A percentile compares a stretch with the other conserved stretches of the same genome.
Evolutionary conservation across 2,113 vertebrate species (phyloP).

Genomic region (Mustela nigripes): DNA sequence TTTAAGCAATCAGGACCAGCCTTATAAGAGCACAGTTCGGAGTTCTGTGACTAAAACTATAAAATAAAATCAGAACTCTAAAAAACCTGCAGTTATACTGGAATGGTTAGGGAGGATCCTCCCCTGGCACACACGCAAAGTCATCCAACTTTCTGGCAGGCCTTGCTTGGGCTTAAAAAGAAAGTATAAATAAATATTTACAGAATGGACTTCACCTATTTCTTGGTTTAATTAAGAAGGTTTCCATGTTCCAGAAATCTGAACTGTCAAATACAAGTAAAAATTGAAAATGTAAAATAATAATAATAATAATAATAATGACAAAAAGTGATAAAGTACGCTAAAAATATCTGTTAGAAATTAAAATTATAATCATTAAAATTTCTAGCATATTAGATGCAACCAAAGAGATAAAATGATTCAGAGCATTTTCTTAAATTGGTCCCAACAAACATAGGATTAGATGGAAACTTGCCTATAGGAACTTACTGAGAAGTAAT

Average conservation of each 20-base stretch:
- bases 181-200: neutral
- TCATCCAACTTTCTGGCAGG: neutral
- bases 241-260: neutral
- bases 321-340: neutral
- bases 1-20: neutral
- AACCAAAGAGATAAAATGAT: neutral
- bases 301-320: neutral
- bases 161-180: neutral
- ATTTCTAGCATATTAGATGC: neutral
- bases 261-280: neutral
- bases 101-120: neutral
- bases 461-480: neutral
- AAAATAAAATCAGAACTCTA: neutral
- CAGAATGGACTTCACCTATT: neutral
- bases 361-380: neutral
- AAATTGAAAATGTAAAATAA: neutral
- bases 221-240: neutral
- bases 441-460: neutral
- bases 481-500: neutral
- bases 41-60: neutral
- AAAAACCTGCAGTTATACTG: neutral
- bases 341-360: slow-evolving; percentile 11
- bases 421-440: neutral
- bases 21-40: neutral
- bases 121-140: neutral